phyloP scores from a whole-genome alignment of 2,113 vertebrate species.

The Trematomus loennbergii region DNA sequence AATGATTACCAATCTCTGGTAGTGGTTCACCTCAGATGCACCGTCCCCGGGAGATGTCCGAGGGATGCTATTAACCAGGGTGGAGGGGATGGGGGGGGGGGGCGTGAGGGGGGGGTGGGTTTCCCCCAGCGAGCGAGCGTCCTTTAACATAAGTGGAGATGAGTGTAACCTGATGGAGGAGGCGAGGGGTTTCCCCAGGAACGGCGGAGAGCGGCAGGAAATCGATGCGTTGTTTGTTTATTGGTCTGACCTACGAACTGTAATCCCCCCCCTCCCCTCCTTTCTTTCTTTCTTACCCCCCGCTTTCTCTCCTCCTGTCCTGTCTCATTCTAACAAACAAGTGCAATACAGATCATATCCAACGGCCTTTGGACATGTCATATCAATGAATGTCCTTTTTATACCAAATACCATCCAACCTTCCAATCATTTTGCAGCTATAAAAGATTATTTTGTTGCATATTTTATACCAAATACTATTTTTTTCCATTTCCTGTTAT shows the following conservation, averaged over 20 bases:
- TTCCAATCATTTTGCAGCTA: not conserved
- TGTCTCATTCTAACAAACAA: constrained; percentile 1
- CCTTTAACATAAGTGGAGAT: constrained; percentile 72
- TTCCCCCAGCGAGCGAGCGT: constrained; percentile 38
- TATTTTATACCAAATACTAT: not conserved
- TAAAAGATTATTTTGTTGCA: not conserved
- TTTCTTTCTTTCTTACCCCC: not conserved
- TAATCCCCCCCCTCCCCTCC: not conserved
- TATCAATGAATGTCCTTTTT: constrained; percentile 21
- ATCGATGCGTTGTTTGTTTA: constrained; percentile 80
- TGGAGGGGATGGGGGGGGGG: not conserved
- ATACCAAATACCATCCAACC: not conserved
- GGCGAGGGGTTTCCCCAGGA: constrained; percentile 55
- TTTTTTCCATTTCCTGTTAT: not conserved
- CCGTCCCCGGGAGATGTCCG: constrained; percentile 57
- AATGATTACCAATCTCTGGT: constrained; percentile 65
- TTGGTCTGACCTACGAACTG: constrained; percentile 70
- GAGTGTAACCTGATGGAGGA: constrained; percentile 58
- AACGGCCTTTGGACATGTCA: not conserved
- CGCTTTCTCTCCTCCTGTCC: not conserved
- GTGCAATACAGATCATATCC: not conserved
- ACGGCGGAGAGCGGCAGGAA: constrained; percentile 57
- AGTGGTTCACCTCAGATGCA: constrained; percentile 67
- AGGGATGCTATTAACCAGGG: constrained; percentile 54
- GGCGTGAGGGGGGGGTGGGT: not conserved